Evolutionary conservation across 2,888 invertebrate genomes (phyloP).

Genomic region (Phaonia tiefii): DNA sequence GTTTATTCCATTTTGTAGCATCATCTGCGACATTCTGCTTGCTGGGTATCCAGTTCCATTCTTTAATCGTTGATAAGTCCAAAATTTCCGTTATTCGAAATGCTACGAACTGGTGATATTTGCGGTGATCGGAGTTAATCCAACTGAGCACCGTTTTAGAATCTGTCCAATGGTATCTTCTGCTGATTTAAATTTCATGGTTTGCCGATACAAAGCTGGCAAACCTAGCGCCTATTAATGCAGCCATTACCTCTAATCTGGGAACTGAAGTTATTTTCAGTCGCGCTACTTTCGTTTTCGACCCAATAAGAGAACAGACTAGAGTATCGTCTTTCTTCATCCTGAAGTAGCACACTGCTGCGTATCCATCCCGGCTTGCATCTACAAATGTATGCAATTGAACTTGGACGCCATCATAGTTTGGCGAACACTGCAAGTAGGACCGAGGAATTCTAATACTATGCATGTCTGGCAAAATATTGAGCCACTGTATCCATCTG

Average conservation of each 20-base stretch:
- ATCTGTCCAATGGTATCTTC: conserved; percentile 68
- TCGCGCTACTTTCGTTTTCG: conserved; percentile 51
- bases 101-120: conserved; percentile 67
- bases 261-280: conserved; percentile 50
- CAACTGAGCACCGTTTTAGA: conserved; percentile 70
- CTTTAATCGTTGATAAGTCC: conserved; percentile 29
- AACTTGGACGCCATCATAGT: conserved; percentile 23
- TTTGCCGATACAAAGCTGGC: conserved; percentile 40
- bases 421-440: conserved; percentile 47
- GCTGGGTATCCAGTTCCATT: conserved; percentile 48
- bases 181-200: conserved; percentile 49
- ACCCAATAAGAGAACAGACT: conserved; percentile 6
- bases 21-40: conserved; percentile 27
- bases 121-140: conserved; percentile 58
- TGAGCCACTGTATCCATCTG: conserved; percentile 67
- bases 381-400: conserved; percentile 66
- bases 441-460: conserved; percentile 66
- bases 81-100: conserved; percentile 66
- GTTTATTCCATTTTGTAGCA: conserved; percentile 19
- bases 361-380: conserved; percentile 58
- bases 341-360: conserved; percentile 46
- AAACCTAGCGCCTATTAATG: conserved; percentile 56
- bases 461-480: conserved; percentile 61
- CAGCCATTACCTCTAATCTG: conserved; percentile 49
- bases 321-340: neutral